Conservation (phyloP, 1,140 invertebrate genomes). For the Bombus fervidus region DNA sequence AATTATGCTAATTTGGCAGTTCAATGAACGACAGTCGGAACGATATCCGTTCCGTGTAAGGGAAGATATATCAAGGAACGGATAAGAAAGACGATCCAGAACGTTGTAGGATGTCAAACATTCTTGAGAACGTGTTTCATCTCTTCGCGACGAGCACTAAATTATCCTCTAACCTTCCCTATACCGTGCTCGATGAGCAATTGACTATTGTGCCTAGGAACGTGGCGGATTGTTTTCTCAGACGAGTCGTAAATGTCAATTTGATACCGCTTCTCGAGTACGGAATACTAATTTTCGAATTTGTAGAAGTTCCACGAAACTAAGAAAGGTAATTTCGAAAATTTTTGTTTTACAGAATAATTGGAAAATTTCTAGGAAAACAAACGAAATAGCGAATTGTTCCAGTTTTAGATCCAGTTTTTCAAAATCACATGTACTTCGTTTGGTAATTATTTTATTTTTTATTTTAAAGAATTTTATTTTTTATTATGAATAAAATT, state of each 20-base stretch:
- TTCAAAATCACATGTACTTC: too few species aligned
- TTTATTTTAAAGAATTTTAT: too few species aligned
- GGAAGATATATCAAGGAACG: background rate
- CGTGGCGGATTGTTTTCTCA: slow-evolving; percentile 16
- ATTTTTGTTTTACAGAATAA: too few species aligned
- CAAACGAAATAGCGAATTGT: too few species aligned
- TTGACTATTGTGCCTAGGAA: slow-evolving; percentile 27
- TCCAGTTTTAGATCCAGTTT: too few species aligned
- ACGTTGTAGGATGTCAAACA: background rate
- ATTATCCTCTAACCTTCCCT: slow-evolving; percentile 66
- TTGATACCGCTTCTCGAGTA: background rate
- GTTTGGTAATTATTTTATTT: too few species aligned
- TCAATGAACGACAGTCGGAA: slow-evolving; percentile 23
- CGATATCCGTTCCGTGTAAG: slow-evolving; percentile 1
- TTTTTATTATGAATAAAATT: too few species aligned
- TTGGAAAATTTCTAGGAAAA: too few species aligned
- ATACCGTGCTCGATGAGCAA: background rate
- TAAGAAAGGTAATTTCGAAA: background rate
- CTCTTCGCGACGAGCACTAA: slow-evolving; percentile 56
- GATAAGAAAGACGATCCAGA: background rate
- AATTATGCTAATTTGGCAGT: slow-evolving; percentile 62
- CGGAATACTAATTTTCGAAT: background rate
- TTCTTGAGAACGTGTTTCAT: slow-evolving; percentile 60
- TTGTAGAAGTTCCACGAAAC: too few species aligned
- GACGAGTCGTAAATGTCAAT: background rate